Evolutionary conservation across 2,888 invertebrate species (phyloP), one percentile per base, ranked within the genome.

Genomic region (Oligia fasciuncula): DNA sequence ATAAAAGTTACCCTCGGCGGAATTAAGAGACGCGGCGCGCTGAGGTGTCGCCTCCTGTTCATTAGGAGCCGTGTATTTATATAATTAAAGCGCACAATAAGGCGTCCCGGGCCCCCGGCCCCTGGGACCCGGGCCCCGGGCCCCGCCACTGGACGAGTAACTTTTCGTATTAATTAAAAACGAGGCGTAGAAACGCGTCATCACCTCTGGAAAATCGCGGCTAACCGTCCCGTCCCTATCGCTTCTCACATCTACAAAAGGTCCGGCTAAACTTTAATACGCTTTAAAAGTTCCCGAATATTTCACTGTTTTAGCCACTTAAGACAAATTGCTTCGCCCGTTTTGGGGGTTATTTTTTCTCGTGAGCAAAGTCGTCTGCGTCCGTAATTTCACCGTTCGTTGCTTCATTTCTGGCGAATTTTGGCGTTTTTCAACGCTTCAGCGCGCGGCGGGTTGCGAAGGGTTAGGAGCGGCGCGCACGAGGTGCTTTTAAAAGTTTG

Each of bases 241-340:
- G 88, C 80, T 82, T 85, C 86, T 88, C 91, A 90, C 91, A 92
- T 93, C 93, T 92, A 92, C 87, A 87, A 90, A 90, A 83, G 87
- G 91, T 90, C 90, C 91, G 84, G 89, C 91, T 89, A 91, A 95
- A 95, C 94, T 95, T 95, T 94, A 95, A 95, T 95, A 93, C 93
- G 93, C 91, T 92, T 92, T 91, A 91, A 93, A 96, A 96, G 93
- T 96, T 95, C 90, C 90, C 92, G 89, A 95, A 96, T 96, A 96
- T 95, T 95, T 95, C 94, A 94, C 94, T 93, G 95, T 93, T 95
- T 93, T 91, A 94, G 92, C 95, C 94, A 94, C 95, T 95, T 93
- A 93, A 94, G 95, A 95, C 95, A 95, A 96, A 96, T 95, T 95
- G 93, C 94, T 92, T 88, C 85, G 88, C 85, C 90, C 90, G 91